Evolutionary conservation across 1,140 invertebrate species (phyloP).

Genomic region (Aethina tumida): DNA sequence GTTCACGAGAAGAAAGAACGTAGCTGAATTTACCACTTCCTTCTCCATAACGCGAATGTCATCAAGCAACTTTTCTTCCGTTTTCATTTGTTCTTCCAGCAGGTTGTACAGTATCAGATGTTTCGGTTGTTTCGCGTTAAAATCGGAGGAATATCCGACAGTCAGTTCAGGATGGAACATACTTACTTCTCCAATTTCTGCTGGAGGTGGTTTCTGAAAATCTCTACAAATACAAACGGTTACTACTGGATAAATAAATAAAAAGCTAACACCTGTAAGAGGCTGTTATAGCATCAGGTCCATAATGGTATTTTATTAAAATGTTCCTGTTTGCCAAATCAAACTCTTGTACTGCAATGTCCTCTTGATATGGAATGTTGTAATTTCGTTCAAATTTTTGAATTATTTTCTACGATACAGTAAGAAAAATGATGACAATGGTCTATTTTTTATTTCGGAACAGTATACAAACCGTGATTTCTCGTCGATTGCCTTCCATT

Average conservation of each 20-base stretch:
- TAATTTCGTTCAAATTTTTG: slow-evolving; percentile 53
- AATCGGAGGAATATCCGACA: slow-evolving; percentile 54
- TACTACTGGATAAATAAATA: too few relatives aligned
- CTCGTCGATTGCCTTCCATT: neutral
- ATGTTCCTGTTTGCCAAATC: slow-evolving; percentile 51
- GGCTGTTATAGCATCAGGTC: slow-evolving; percentile 52
- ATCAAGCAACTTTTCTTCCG: slow-evolving; percentile 39
- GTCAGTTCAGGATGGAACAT: slow-evolving; percentile 51
- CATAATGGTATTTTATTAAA: slow-evolving; percentile 57
- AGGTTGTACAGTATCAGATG: slow-evolving; percentile 50
- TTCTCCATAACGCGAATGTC: slow-evolving; percentile 41
- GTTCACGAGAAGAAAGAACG: neutral
- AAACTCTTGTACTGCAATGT: slow-evolving; percentile 57
- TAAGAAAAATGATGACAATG: slow-evolving; percentile 16
- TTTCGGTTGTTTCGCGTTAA: slow-evolving; percentile 45
- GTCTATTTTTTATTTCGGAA: neutral
- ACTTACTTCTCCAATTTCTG: slow-evolving; percentile 53
- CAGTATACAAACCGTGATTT: neutral
- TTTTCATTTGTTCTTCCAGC: slow-evolving; percentile 39
- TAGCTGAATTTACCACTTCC: slow-evolving; percentile 27
- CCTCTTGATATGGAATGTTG: slow-evolving; percentile 41
- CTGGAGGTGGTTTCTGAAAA: slow-evolving; percentile 52
- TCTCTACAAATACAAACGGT: too few relatives aligned
- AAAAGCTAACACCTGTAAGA: too few relatives aligned
- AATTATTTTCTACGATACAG: slow-evolving; percentile 46